Base-by-base conservation (phyloP, 2,113 vertebrate genomes). In the Phaetusa simplex region DNA sequence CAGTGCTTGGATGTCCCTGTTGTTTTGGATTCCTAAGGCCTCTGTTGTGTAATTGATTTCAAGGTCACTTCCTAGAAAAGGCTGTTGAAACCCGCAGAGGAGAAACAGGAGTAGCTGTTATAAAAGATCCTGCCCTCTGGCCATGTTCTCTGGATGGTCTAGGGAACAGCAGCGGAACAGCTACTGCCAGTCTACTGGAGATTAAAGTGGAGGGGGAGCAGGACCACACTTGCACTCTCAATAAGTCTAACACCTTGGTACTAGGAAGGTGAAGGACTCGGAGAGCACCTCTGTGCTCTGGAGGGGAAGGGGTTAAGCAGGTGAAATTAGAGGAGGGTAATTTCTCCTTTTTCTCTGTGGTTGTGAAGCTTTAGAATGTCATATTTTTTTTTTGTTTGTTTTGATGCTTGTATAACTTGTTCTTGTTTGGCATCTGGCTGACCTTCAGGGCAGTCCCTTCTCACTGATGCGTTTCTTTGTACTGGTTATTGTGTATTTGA, bases 31-130 rank as follows among this genome's bases (percentile, higher is more conserved):
- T 96, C 88, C 40, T 16, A 17, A 83, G 85, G 71, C 50, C 58
- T 77, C 73, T 49, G 90, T 72, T 94, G 45, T 95, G 47, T 86
- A 77, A 86, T 12, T 82, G 90, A 36, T 83, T 88, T 93, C 90
- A 95, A 82, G 87, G 90, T 93, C 56, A 52, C 55, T 92, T 78
- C 47, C 27, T 73, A 34, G 94, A 30, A 65, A 47, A 83, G 47
- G 74, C 27, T 59, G 56, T 45, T 69, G 55, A 73, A 88, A 64
- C 40, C 52, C 2, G 14, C 38, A 9, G 73, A 95, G 82, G 69
- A 95, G 81, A 78, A 82, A 40, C 23, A 14, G 65, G 86, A 92
- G 86, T 7, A 78, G 86, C 52, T 86, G 79, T 67, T 36, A 12
- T 3, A 27, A 36, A 78, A 82, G 53, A 20, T 91, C 34, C 32